phyloP scores from a whole-genome alignment of 2,797 vertebrate genomes.

The Coracias cyanogaster region DNA sequence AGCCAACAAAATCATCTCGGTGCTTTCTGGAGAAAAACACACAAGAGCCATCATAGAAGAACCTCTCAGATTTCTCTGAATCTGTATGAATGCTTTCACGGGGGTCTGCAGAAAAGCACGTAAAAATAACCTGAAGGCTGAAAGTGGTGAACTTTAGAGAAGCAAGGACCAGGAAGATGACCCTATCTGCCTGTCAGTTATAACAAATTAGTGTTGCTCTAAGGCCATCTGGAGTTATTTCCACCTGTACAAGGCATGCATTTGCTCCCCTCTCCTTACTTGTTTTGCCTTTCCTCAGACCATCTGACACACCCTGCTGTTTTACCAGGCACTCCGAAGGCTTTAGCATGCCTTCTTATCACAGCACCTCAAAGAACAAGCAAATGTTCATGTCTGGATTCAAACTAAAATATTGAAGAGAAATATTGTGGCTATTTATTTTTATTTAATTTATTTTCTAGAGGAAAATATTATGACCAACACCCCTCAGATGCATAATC shows the following conservation, averaged over 20 bases:
- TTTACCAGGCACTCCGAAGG: not conserved
- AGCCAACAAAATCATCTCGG: not conserved
- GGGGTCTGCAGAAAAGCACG: not conserved
- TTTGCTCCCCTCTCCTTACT: not conserved
- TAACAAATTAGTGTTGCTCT: not conserved
- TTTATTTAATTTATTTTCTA: not conserved
- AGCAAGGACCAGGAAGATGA: not conserved
- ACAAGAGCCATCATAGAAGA: not conserved
- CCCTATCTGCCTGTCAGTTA: not conserved
- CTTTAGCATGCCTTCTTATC: not conserved
- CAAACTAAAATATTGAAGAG: not conserved
- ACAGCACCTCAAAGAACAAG: not conserved
- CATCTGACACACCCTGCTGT: not conserved
- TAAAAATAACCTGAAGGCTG: not conserved
- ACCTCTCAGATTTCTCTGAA: not conserved
- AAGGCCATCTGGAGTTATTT: not conserved
- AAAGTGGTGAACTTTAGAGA: not conserved
- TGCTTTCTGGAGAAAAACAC: not conserved
- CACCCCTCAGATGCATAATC: not conserved
- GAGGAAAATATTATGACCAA: not conserved
- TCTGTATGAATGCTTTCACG: not conserved
- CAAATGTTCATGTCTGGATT: not conserved
- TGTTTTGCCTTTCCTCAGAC: not conserved
- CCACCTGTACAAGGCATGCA: not conserved
- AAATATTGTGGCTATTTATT: not conserved